Base-by-base conservation (phyloP, 2,888 invertebrate species). In the Anarsia innoxiella region DNA sequence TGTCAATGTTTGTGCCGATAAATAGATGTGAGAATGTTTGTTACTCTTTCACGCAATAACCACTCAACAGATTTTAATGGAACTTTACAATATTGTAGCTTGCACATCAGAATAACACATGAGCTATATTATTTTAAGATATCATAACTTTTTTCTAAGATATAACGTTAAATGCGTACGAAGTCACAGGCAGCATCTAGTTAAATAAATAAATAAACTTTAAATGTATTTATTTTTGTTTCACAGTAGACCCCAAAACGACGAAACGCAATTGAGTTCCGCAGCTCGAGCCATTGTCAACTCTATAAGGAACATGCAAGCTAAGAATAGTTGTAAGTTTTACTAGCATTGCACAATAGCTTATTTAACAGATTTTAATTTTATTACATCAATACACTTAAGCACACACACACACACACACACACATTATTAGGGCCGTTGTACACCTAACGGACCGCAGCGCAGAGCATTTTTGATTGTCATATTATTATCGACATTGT, bases 201-300 rank as follows among this genome's bases (percentile, higher is more conserved):
- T 3, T 25, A 25, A 25, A 25, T n/a, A 25, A 25, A 25, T 25
- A 25, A 25, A 25, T 3, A 19, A n/a, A n/a, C n/a, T n/a, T n/a
- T n/a, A n/a, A n/a, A n/a, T n/a, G n/a, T n/a, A n/a, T n/a, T n/a
- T 27, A 12, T 29, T 4, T 12, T 5, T 26, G 26, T 26, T 5
- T 3, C 8, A 9, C 49, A 65, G 66, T 0, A 44, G 59, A 12
- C 39, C 52, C 0, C 8, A 48, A 0, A 54, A 56, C 28, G 79
- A 76, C 0, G 76, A 73, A 0, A 31, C 57, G 0, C 78, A 72
- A 19, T 44, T 80, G 10, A 69, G 57, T 2, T 55, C 74, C 0
- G 76, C 79, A 0, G 80, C 82, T 15, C 69, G 73, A 2, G 80
- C 74, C 11, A 76, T 83, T 4, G 77, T 80, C 49, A 70, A 79